Evolutionary conservation across 2,113 vertebrate species (phyloP).

Genomic region (Martes martes): DNA sequence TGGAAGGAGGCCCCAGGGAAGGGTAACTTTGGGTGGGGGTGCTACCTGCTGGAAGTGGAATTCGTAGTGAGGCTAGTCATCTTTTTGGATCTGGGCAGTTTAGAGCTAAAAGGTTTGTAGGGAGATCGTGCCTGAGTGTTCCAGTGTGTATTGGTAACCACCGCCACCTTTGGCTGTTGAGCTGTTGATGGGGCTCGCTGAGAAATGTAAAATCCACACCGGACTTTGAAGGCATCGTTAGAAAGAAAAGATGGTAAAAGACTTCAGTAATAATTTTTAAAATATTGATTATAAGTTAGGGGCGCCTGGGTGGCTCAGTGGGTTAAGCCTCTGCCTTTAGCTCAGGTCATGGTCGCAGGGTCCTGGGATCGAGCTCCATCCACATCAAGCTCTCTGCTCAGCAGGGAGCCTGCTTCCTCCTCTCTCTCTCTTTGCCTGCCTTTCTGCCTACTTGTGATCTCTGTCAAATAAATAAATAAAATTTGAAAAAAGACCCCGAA

Average conservation of each 20-base stretch:
- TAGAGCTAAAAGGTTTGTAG: background rate
- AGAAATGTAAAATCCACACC: background rate
- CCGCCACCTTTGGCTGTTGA: rapidly evolving
- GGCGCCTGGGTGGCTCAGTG: too few relatives aligned
- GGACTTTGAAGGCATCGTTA: background rate
- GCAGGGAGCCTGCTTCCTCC: too few relatives aligned
- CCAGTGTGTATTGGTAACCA: background rate
- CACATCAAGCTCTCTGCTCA: too few relatives aligned
- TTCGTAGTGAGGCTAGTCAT: background rate
- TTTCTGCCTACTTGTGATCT: too few relatives aligned
- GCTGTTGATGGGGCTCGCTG: background rate
- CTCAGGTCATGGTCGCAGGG: too few relatives aligned
- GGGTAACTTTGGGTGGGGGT: too few relatives aligned
- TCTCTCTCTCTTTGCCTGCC: too few relatives aligned
- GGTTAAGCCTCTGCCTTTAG: too few relatives aligned
- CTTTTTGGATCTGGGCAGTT: background rate
- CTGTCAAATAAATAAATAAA: too few relatives aligned
- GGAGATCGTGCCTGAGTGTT: background rate
- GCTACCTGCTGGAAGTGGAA: background rate
- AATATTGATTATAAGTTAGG: background rate
- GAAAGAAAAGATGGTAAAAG: background rate
- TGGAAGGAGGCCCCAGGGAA: constrained; percentile 36
- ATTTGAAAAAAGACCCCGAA: too few relatives aligned
- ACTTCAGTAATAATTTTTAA: background rate
- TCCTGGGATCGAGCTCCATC: too few relatives aligned